Evolutionary conservation across 1,140 invertebrate species (phyloP).

Genomic region (Goniozus legneri): DNA sequence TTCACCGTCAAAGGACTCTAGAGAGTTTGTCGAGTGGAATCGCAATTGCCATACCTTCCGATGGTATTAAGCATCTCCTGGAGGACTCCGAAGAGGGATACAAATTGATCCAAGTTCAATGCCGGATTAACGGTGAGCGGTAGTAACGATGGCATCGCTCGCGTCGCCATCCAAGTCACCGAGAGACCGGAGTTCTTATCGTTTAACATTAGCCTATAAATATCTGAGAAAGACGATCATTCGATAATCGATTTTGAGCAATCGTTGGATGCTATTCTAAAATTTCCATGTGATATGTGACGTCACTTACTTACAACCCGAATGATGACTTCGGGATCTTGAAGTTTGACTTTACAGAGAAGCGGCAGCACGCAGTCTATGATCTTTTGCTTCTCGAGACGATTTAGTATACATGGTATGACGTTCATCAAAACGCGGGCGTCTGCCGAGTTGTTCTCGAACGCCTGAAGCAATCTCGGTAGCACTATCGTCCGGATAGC

Average conservation of each 20-base stretch:
- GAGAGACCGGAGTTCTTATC: constrained; percentile 91
- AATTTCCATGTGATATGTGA: not conserved
- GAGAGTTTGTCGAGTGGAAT: not conserved
- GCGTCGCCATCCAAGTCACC: constrained; percentile 88
- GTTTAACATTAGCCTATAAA: constrained; percentile 87
- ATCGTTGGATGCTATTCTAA: not conserved
- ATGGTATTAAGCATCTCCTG: constrained; percentile 92
- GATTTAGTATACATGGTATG: constrained; percentile 73
- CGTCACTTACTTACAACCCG: constrained; percentile 78
- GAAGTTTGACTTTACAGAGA: constrained; percentile 80
- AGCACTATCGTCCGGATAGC: constrained; percentile 79
- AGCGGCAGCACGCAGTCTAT: constrained; percentile 90
- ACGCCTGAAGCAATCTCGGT: constrained; percentile 82
- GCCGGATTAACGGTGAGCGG: constrained; percentile 90
- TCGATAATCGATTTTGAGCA: not conserved
- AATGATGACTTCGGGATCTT: constrained; percentile 78
- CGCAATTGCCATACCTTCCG: constrained; percentile 59
- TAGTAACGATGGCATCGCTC: constrained; percentile 87
- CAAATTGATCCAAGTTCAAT: constrained; percentile 88
- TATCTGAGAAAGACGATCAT: constrained; percentile 62
- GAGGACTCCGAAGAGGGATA: constrained; percentile 80
- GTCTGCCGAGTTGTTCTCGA: constrained; percentile 80
- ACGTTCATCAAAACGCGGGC: constrained; percentile 74
- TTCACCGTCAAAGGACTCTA: too few relatives aligned
- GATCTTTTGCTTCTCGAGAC: constrained; percentile 83